Evolutionary conservation across 1,140 invertebrate species (phyloP).

Genomic region (Bicyclus anynana): DNA sequence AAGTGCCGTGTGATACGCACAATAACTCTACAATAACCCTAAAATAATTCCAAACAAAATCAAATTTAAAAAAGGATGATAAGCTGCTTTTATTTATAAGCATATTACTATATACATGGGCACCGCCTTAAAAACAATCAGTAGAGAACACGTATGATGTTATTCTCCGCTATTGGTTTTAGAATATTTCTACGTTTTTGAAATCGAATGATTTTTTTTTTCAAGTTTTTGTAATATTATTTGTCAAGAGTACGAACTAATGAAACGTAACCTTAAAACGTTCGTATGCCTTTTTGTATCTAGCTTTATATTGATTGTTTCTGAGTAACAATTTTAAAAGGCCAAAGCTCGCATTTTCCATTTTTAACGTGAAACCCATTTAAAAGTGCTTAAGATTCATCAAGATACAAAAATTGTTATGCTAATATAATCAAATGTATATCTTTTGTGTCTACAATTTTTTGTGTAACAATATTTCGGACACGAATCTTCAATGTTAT

Average conservation of each 20-base stretch:
- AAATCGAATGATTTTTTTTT: no score
- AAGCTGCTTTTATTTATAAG: no score
- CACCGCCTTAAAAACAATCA: no score
- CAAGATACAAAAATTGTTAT: conserved; percentile 6
- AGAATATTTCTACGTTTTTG: no score
- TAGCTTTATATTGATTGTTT: conserved; percentile 43
- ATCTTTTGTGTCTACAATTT: neutral
- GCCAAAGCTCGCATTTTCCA: neutral
- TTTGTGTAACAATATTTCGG: neutral
- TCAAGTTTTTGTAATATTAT: neutral
- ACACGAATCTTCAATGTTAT: neutral
- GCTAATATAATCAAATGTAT: conserved; percentile 8
- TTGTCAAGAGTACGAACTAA: neutral
- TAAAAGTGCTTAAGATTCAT: conserved; percentile 12
- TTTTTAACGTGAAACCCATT: conserved; percentile 5
- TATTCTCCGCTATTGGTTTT: no score
- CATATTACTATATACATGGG: no score
- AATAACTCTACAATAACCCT: no score
- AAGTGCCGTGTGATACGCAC: no score
- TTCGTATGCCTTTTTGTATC: conserved; percentile 32
- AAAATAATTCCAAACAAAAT: no score
- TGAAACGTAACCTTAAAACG: neutral
- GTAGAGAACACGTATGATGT: no score
- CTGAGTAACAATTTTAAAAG: conserved; percentile 36
- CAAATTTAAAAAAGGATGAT: no score